Percentiles rank a stretch among this genome's conserved stretches.
Conservation (phyloP, 2,113 vertebrate species). For the Pontoporia blainvillei region DNA sequence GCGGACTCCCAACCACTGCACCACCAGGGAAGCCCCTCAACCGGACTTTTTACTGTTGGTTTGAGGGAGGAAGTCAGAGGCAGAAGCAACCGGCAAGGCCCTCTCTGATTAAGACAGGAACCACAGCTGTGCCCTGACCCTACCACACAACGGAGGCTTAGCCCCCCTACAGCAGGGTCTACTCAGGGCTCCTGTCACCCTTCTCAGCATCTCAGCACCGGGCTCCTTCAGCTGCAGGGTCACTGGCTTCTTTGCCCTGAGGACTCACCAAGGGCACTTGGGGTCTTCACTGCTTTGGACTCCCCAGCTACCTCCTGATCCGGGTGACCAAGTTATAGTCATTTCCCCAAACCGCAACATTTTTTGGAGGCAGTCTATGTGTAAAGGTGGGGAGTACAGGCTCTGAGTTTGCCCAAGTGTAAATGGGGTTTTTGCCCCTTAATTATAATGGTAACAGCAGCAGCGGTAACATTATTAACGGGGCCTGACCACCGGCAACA, state of each 20-base stretch:
- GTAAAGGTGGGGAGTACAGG: not conserved
- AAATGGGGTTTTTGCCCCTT: not conserved
- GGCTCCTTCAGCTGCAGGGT: not conserved
- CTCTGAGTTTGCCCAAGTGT: not conserved
- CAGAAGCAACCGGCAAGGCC: not conserved
- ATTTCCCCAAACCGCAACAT: not conserved
- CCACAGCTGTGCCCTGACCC: no score
- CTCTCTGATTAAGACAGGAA: not conserved
- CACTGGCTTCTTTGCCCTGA: not conserved
- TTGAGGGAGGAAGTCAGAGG: not conserved
- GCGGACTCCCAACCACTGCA: no score
- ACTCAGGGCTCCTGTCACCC: not conserved
- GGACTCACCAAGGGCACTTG: not conserved
- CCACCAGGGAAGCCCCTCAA: not conserved
- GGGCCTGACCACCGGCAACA: not conserved
- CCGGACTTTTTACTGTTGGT: not conserved
- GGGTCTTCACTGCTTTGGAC: no score
- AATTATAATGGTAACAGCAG: not conserved
- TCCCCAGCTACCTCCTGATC: not conserved
- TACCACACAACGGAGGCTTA: not conserved
- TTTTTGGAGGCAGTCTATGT: not conserved
- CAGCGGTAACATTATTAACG: not conserved
- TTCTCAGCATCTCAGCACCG: rapidly evolving
- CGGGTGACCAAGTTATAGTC: not conserved
- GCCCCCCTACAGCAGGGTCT: not conserved